phyloP scores from a whole-genome alignment of 2,888 invertebrate genomes.

The Neria commutata region DNA sequence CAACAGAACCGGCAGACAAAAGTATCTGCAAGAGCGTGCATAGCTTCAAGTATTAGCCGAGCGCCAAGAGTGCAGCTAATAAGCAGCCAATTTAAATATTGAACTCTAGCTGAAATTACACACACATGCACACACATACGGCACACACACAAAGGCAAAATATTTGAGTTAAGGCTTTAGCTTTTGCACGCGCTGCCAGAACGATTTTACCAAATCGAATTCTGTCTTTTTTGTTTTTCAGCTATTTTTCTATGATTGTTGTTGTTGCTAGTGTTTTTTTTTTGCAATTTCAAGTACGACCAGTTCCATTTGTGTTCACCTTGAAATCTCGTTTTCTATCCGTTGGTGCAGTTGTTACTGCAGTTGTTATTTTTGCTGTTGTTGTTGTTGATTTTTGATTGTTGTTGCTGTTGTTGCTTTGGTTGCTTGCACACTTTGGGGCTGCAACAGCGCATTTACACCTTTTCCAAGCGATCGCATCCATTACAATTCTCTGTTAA shows the following conservation, averaged over 20 bases:
- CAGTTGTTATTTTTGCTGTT: slow-evolving; percentile 1
- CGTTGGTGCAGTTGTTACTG: slow-evolving; percentile 42
- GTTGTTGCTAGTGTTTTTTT: too few relatives aligned
- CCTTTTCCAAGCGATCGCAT: not conserved
- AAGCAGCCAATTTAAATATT: slow-evolving; percentile 19
- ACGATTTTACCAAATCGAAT: slow-evolving; percentile 43
- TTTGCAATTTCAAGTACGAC: slow-evolving; percentile 43
- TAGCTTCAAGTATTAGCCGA: not conserved
- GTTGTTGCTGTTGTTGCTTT: slow-evolving; percentile 31
- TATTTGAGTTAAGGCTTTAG: slow-evolving; percentile 7
- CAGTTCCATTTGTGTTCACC: slow-evolving; percentile 54
- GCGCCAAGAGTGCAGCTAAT: not conserved
- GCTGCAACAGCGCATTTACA: not conserved
- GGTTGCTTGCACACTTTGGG: not conserved
- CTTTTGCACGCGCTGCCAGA: slow-evolving; percentile 29
- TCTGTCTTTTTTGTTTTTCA: slow-evolving; percentile 17
- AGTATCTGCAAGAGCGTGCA: too few relatives aligned
- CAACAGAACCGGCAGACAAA: too few relatives aligned
- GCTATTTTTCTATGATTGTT: too few relatives aligned
- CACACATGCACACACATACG: slow-evolving; percentile 10
- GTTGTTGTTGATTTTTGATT: slow-evolving; percentile 19
- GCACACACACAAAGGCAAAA: slow-evolving; percentile 13
- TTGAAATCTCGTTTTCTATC: slow-evolving; percentile 53
- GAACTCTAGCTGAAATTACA: slow-evolving; percentile 9
- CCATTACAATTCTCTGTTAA: not conserved